Evolutionary conservation across 2,113 vertebrate species (phyloP).

Genomic region (Cichladusa arquata): DNA sequence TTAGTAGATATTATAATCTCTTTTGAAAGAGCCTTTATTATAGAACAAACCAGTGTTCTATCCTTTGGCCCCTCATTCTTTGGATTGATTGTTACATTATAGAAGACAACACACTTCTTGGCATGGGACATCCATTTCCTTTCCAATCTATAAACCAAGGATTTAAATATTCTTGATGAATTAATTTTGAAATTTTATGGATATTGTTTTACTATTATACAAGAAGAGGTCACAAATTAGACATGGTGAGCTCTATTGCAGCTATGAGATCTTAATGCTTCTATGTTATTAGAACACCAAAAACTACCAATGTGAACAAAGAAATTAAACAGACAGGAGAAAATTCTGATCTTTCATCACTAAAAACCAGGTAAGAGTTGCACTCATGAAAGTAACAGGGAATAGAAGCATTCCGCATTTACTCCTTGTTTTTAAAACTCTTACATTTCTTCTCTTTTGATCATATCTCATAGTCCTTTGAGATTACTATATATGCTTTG

Average conservation of each 20-base stretch:
- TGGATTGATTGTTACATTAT: neutral
- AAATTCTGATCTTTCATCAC: neutral
- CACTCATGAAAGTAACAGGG: neutral
- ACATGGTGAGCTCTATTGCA: neutral
- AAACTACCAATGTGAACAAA: neutral
- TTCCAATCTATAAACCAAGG: slow-evolving; percentile 13
- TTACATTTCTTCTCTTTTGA: neutral
- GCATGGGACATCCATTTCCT: neutral
- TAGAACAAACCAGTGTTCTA: neutral
- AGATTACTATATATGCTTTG: neutral
- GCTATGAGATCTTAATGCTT: slow-evolving; percentile 4
- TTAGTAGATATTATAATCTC: neutral
- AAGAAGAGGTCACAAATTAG: neutral
- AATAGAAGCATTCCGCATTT: neutral
- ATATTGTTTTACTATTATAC: neutral
- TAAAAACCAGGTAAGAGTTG: neutral
- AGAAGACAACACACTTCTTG: neutral
- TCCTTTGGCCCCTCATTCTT: neutral
- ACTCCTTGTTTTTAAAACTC: neutral
- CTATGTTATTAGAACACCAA: neutral
- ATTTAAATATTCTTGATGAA: slow-evolving; percentile 10
- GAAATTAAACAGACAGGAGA: neutral
- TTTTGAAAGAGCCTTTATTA: neutral
- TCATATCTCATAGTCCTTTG: neutral
- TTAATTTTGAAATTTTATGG: slow-evolving; percentile 8